phyloP scores from a whole-genome alignment of 2,113 vertebrate genomes.

The Coryphaenoides rupestris region DNA sequence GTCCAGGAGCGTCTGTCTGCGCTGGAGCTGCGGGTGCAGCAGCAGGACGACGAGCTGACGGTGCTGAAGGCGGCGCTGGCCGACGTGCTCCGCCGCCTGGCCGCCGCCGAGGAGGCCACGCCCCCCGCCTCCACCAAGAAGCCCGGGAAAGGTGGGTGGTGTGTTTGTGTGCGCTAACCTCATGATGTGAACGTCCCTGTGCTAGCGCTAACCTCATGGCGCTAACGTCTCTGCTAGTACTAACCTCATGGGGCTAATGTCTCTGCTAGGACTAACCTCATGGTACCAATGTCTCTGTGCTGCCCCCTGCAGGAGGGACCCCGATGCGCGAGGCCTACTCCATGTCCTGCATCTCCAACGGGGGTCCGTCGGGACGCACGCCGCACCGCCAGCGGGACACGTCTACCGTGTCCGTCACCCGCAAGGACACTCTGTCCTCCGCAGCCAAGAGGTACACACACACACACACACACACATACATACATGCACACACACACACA shows the following conservation, averaged over 20 bases:
- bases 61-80: constrained; percentile 95
- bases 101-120: constrained; percentile 88
- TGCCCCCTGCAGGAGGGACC: constrained; percentile 73
- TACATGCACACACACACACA: constrained; percentile 2
- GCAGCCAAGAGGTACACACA: constrained; percentile 86
- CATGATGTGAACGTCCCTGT: too few species aligned
- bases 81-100: constrained; percentile 89
- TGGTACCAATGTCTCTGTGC: too few species aligned
- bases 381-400: constrained; percentile 76
- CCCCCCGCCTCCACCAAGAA: constrained; percentile 80
- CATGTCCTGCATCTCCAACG: constrained; percentile 89
- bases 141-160: constrained; percentile 78
- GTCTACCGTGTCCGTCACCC: constrained; percentile 79
- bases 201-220: too few species aligned
- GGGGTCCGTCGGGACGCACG: constrained; percentile 77
- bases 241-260: too few species aligned
- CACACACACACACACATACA: constrained; percentile 10
- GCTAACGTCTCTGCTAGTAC: too few species aligned
- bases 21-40: constrained; percentile 92
- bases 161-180: too few species aligned
- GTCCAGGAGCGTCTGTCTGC: constrained; percentile 95
- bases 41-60: constrained; percentile 96
- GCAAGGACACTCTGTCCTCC: constrained; percentile 90
- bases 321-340: constrained; percentile 86
- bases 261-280: too few species aligned